Percentiles rank a stretch among this genome's conserved stretches.
These are phyloP conservation scores for Epinephelus coioides DNA, from an alignment of 2,797 vertebrate genomes.

Conservation along the genomic window DNA sequence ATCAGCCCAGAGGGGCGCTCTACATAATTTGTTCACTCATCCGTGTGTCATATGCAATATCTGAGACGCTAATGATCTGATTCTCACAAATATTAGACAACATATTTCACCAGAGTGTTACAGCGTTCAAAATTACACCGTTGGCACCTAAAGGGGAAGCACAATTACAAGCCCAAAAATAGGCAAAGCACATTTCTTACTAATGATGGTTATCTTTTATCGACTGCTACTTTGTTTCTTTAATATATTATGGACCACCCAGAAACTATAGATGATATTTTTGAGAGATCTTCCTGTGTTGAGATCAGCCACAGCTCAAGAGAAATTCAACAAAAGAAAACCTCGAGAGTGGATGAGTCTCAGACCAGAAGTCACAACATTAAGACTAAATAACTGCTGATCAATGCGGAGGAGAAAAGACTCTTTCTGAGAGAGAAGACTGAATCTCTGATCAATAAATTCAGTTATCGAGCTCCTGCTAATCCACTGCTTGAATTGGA, in stretches of 20 bases:
- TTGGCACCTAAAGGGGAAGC: conserved; percentile 18
- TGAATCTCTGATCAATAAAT: conserved; percentile 79
- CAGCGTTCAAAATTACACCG: conserved; percentile 28
- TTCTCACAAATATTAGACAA: conserved; percentile 44
- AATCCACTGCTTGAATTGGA: conserved; percentile 69
- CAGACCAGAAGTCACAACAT: conserved; percentile 53
- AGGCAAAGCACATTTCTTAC: not conserved
- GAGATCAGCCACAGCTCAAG: conserved; percentile 11
- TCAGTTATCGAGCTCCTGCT: conserved; percentile 67
- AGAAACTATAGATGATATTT: not conserved
- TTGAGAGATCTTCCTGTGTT: not conserved
- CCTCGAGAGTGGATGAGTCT: conserved; percentile 48
- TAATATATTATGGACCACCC: not conserved
- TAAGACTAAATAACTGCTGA: conserved; percentile 71
- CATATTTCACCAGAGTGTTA: conserved; percentile 42
- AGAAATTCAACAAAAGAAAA: conserved; percentile 39
- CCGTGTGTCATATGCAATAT: conserved; percentile 54
- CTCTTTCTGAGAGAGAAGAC: conserved; percentile 70
- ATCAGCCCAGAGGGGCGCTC: conserved; percentile 40
- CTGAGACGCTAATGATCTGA: conserved; percentile 35
- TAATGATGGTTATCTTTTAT: not conserved
- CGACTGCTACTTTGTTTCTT: not conserved
- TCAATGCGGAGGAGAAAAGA: conserved; percentile 71
- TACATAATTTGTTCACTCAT: conserved; percentile 55
- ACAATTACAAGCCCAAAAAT: conserved; percentile 26